Percentiles rank a stretch among this genome's conserved stretches.
These are phyloP conservation scores for Biston stratarius DNA, from an alignment of 2,888 invertebrate species.

Conservation along the genomic window DNA sequence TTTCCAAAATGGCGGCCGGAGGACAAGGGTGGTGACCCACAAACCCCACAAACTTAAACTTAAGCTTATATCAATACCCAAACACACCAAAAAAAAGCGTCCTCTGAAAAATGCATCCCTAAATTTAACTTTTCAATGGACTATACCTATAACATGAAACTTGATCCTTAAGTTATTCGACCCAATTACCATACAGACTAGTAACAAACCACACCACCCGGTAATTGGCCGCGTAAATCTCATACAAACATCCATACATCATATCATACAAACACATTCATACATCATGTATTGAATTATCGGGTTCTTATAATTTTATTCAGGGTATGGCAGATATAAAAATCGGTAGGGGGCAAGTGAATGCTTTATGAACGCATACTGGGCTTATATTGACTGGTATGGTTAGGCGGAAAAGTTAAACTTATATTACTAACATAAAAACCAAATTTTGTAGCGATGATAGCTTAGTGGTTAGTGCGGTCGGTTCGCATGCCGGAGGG, in stretches of 20 bases:
- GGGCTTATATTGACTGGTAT: slow-evolving; percentile 42
- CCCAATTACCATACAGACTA: slow-evolving; percentile 41
- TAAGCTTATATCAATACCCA: too few relatives aligned
- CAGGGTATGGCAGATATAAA: slow-evolving; percentile 77
- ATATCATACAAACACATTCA: slow-evolving; percentile 42
- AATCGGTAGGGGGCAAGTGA: slow-evolving; percentile 76
- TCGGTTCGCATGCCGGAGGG: too few relatives aligned
- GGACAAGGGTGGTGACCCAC: too few relatives aligned
- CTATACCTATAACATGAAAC: slow-evolving; percentile 14
- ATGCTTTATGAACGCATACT: slow-evolving; percentile 67
- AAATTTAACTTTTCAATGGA: too few relatives aligned
- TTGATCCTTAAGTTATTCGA: slow-evolving; percentile 5
- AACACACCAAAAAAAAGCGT: too few relatives aligned
- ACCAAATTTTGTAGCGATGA: too few relatives aligned
- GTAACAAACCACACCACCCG: slow-evolving; percentile 39
- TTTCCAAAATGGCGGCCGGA: too few relatives aligned
- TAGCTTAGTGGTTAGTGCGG: too few relatives aligned
- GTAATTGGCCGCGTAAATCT: slow-evolving; percentile 54
- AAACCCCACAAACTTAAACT: too few relatives aligned
- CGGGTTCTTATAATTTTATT: slow-evolving; percentile 76
- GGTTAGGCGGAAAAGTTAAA: slow-evolving; percentile 50
- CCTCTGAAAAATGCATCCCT: too few relatives aligned
- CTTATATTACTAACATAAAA: background rate
- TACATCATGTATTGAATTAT: slow-evolving; percentile 37
- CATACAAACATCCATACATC: slow-evolving; percentile 63